These are phyloP conservation scores for Musca vetustissima DNA, from an alignment of 1,140 invertebrate species.

Conservation along the genomic window DNA sequence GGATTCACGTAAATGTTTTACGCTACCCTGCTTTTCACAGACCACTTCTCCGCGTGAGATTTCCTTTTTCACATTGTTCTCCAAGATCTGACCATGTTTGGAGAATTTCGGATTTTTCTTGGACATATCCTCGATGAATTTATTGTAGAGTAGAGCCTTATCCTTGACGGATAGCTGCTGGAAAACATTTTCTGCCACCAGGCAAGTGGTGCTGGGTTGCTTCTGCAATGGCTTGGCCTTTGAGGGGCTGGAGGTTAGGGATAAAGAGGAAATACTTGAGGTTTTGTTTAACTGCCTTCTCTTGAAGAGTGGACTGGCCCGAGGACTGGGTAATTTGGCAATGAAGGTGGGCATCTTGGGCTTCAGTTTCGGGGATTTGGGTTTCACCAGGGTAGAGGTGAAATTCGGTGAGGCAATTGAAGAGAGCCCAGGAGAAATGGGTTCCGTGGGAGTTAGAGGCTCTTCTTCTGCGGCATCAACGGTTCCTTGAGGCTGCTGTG, in stretches of 20 bases:
- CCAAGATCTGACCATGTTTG: slow-evolving; percentile 38
- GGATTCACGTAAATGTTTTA: slow-evolving; percentile 41
- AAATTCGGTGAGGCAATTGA: slow-evolving; percentile 10
- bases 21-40: slow-evolving; percentile 41
- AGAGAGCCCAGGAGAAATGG: slow-evolving; percentile 39
- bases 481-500: not conserved
- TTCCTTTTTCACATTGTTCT: slow-evolving; percentile 40
- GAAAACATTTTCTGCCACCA: slow-evolving; percentile 49
- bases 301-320: slow-evolving; percentile 19
- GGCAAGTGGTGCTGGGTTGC: slow-evolving; percentile 31
- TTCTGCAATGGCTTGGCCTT: slow-evolving; percentile 12
- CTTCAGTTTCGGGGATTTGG: slow-evolving; percentile 1
- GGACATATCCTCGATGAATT: slow-evolving; percentile 48
- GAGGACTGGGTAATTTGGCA: slow-evolving; percentile 17
- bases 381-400: not conserved
- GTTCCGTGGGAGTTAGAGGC: slow-evolving; percentile 32
- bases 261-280: not conserved
- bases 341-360: not conserved
- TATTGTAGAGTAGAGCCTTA: slow-evolving; percentile 46
- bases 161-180: slow-evolving; percentile 48
- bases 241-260: not conserved
- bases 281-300: not conserved
- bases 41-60: slow-evolving; percentile 43
- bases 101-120: slow-evolving; percentile 45
- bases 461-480: not conserved